Conservation (phyloP, 2,113 vertebrate species). For the Melanerpes aurifrons region DNA sequence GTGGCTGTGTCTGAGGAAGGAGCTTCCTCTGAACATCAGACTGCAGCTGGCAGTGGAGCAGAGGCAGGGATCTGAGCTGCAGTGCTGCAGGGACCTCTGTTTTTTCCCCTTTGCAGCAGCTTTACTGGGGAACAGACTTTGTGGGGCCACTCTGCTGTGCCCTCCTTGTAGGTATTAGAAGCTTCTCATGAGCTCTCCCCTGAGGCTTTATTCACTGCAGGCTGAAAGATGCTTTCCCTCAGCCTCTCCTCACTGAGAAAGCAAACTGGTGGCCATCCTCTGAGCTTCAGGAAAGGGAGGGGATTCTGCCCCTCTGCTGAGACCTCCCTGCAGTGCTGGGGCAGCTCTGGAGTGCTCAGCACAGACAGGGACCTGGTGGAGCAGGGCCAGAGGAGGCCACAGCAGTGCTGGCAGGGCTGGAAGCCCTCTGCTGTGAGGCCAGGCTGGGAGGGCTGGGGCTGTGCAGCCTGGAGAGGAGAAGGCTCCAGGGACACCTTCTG, state of each 20-base stretch:
- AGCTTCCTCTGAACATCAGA: background rate
- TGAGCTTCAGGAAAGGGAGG: background rate
- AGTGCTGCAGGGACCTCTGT: background rate
- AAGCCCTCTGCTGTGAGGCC: no score
- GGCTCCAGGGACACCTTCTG: no score
- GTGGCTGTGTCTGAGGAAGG: background rate
- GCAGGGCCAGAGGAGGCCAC: no score
- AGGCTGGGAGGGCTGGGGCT: no score
- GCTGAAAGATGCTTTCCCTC: background rate
- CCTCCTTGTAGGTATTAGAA: background rate
- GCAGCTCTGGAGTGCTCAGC: background rate
- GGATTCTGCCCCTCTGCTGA: background rate
- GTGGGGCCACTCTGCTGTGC: background rate
- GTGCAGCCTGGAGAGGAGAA: no score
- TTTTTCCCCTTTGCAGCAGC: background rate
- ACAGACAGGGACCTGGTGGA: no score
- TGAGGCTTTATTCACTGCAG: background rate
- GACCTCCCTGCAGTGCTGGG: no score
- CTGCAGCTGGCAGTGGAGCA: background rate
- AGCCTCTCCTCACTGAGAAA: background rate
- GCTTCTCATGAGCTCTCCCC: background rate
- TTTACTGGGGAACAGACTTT: background rate
- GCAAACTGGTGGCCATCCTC: fast-evolving
- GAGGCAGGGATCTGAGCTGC: background rate
- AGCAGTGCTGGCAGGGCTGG: no score